phyloP scores from a whole-genome alignment of 2,113 vertebrate genomes.

The Barbus barbus region DNA sequence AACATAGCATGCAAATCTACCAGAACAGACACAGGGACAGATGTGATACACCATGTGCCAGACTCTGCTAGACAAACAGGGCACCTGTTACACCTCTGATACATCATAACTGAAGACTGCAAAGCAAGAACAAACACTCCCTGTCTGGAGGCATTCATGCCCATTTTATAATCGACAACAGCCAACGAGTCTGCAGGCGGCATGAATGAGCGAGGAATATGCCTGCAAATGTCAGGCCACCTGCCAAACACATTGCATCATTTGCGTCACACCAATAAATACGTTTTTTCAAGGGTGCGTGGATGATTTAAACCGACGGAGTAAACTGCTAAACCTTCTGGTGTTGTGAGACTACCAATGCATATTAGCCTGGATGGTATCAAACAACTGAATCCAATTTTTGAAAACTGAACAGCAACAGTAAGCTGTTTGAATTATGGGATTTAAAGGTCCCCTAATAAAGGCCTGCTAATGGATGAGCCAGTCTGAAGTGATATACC shows the following conservation, averaged over 20 bases:
- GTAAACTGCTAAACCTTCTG: not conserved
- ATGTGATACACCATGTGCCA: conserved; percentile 26
- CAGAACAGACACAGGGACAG: not conserved
- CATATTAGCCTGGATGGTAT: not conserved
- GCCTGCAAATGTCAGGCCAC: conserved; percentile 28
- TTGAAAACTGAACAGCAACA: not conserved
- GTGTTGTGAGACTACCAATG: not conserved
- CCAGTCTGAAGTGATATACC: not conserved
- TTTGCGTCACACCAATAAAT: not conserved
- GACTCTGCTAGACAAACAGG: conserved; percentile 22
- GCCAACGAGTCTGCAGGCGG: conserved; percentile 1
- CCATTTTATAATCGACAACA: conserved; percentile 58
- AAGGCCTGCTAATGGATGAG: conserved; percentile 13
- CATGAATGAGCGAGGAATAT: conserved; percentile 14
- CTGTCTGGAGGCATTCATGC: conserved; percentile 57
- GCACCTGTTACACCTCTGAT: conserved; percentile 38
- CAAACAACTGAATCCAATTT: not conserved
- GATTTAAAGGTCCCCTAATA: conserved; percentile 1
- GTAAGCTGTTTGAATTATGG: not conserved
- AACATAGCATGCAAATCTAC: not conserved
- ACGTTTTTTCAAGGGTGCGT: not conserved
- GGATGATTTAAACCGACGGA: not conserved
- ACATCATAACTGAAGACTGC: conserved; percentile 29
- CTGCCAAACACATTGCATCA: conserved; percentile 2
- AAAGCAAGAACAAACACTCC: conserved; percentile 32